These are phyloP conservation scores for Schizopygopsis malacanthus DNA, from an alignment of 2,797 vertebrate species.

Conservation along the genomic window DNA sequence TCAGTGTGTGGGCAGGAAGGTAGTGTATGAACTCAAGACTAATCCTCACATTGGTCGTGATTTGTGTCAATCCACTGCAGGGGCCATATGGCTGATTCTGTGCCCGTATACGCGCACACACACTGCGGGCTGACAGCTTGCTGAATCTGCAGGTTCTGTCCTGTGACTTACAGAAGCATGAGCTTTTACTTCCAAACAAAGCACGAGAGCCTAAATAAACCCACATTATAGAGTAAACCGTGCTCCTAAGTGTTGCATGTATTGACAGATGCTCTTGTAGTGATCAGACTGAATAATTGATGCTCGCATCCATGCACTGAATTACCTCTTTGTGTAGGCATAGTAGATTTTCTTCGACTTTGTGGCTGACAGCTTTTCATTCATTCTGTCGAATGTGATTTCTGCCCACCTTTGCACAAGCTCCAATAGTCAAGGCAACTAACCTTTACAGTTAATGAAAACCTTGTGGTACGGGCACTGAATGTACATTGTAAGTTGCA, in stretches of 20 bases:
- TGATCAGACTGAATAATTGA: conserved; percentile 48
- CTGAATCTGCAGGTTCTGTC: conserved; percentile 40
- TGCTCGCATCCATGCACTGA: neutral
- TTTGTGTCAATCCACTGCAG: conserved; percentile 48
- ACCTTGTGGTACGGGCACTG: neutral
- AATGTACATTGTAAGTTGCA: neutral
- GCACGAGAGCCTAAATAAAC: neutral
- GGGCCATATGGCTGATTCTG: conserved; percentile 52
- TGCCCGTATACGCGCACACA: conserved; percentile 9
- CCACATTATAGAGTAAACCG: neutral
- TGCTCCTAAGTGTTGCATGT: neutral
- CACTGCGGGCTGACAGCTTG: conserved; percentile 7
- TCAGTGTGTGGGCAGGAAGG: too few relatives aligned
- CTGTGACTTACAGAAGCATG: conserved; percentile 10
- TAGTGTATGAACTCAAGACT: conserved; percentile 40
- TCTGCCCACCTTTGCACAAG: conserved; percentile 6
- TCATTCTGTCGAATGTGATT: conserved; percentile 8
- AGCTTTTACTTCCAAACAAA: conserved; percentile 14
- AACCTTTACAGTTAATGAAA: conserved; percentile 29
- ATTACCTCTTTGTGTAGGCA: conserved; percentile 25
- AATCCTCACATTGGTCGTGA: conserved; percentile 44
- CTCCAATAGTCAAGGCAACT: neutral
- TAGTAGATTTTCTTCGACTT: conserved; percentile 27
- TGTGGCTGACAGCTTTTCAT: conserved; percentile 19
- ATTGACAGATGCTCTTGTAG: conserved; percentile 42